These are phyloP conservation scores for Flexamia atlantica DNA, from an alignment of 2,888 invertebrate species.

Conservation along the genomic window DNA sequence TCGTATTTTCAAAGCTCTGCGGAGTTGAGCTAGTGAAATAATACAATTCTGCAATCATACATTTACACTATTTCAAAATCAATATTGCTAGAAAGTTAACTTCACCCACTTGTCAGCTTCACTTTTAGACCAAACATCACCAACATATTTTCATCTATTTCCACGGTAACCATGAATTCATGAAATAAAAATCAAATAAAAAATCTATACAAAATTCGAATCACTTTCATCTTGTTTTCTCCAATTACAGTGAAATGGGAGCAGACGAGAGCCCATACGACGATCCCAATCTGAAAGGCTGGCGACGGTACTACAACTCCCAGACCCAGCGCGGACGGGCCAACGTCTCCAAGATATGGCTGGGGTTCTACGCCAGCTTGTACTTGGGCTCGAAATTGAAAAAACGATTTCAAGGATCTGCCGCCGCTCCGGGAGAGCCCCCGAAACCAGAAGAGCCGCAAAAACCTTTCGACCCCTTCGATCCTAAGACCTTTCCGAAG, in stretches of 20 bases:
- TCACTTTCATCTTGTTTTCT: background rate
- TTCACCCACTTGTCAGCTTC: too few relatives aligned
- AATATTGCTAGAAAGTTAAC: too few relatives aligned
- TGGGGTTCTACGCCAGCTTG: background rate
- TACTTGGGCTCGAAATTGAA: background rate
- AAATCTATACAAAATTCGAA: background rate
- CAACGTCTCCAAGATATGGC: background rate
- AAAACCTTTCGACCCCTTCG: background rate
- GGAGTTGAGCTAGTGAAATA: too few relatives aligned
- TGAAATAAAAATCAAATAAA: background rate
- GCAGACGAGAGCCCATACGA: background rate
- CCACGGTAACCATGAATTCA: background rate
- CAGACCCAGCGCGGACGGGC: background rate
- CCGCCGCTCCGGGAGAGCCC: background rate
- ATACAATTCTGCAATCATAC: too few relatives aligned
- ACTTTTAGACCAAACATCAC: too few relatives aligned
- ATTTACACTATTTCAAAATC: too few relatives aligned
- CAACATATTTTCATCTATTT: background rate
- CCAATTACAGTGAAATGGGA: background rate
- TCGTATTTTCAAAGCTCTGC: too few relatives aligned
- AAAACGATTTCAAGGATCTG: background rate
- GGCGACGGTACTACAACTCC: background rate
- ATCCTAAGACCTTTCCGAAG: background rate
- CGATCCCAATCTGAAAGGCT: conserved; percentile 7
- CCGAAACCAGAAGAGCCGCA: background rate